These are phyloP conservation scores for Drosophila bunnanda DNA, from an alignment of 2,888 invertebrate species.

Conservation along the genomic window DNA sequence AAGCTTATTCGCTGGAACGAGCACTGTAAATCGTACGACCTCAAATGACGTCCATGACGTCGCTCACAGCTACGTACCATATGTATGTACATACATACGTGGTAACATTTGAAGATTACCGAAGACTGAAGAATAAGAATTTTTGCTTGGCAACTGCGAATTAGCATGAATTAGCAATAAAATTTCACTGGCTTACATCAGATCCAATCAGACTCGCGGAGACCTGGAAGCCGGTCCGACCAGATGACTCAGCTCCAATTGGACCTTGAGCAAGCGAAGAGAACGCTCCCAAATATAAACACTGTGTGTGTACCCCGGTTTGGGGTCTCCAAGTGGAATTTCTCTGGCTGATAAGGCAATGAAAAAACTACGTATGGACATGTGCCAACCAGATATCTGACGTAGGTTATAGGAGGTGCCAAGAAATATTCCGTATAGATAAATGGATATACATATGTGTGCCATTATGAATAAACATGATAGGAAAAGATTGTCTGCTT, in stretches of 20 bases:
- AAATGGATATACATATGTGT: conserved; percentile 11
- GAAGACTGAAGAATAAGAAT: neutral
- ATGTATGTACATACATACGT: too few species aligned
- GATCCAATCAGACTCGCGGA: conserved; percentile 2
- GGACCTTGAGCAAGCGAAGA: conserved; percentile 8
- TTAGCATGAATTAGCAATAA: conserved; percentile 6
- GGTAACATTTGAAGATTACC: neutral
- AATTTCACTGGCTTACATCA: neutral
- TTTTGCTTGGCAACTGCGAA: conserved; percentile 29
- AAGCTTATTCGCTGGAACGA: neutral
- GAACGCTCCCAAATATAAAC: conserved; percentile 9
- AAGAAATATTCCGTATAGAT: conserved; percentile 25
- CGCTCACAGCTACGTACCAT: neutral
- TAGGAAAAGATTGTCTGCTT: conserved; percentile 14
- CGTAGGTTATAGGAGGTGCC: conserved; percentile 27
- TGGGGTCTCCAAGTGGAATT: conserved; percentile 26
- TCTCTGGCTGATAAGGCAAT: conserved; percentile 10
- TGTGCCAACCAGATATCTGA: conserved; percentile 30
- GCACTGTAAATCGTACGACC: conserved; percentile 27
- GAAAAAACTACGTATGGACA: neutral
- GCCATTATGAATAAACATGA: conserved; percentile 34
- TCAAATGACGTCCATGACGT: conserved; percentile 7
- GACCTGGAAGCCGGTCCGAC: neutral
- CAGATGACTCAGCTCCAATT: conserved; percentile 14
- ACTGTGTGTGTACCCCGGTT: neutral